These are phyloP conservation scores for Halictus quadricinctus DNA, from an alignment of 2,888 invertebrate genomes.

Conservation along the genomic window DNA sequence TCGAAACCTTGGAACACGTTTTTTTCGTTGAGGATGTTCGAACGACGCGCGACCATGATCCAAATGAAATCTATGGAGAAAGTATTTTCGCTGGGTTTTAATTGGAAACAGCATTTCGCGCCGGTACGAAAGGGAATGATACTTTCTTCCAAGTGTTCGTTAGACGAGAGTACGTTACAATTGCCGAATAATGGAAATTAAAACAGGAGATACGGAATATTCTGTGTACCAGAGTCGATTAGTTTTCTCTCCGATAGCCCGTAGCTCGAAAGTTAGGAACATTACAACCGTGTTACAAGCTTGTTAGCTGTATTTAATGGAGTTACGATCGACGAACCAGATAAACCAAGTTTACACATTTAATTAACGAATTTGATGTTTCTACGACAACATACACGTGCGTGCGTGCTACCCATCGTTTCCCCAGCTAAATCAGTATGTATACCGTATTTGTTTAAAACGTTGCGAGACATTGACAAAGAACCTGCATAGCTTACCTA, in stretches of 20 bases:
- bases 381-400: background rate
- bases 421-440: background rate
- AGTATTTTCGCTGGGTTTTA: slow-evolving; percentile 40
- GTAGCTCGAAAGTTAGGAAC: background rate
- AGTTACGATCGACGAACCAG: background rate
- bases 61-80: slow-evolving; percentile 35
- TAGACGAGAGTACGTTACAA: background rate
- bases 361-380: background rate
- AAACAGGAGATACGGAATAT: background rate
- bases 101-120: slow-evolving; percentile 18
- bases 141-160: background rate
- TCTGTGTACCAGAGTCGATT: background rate
- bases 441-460: background rate
- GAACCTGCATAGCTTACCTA: background rate
- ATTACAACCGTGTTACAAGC: background rate
- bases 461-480: background rate
- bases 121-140: background rate
- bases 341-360: background rate
- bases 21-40: slow-evolving; percentile 41
- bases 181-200: background rate
- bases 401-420: background rate
- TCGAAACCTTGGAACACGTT: slow-evolving; percentile 26
- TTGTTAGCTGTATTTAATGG: background rate
- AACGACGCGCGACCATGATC: slow-evolving; percentile 10
- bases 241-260: background rate